These are phyloP conservation scores for Yoshiicerus persimilis DNA, from an alignment of 1,140 invertebrate species.

Conservation along the genomic window DNA sequence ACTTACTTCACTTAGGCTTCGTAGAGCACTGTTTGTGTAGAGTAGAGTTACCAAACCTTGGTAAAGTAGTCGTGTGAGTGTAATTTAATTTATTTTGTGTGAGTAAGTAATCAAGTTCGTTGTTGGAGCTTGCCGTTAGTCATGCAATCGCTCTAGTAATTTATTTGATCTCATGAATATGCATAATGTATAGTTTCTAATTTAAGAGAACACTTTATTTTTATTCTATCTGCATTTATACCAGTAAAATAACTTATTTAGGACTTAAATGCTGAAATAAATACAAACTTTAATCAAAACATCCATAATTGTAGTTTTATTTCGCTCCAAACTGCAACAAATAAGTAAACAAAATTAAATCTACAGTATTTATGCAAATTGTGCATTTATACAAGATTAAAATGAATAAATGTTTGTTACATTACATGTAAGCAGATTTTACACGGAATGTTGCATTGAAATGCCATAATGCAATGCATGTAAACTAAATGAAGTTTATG, in stretches of 20 bases:
- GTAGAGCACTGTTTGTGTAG: not conserved
- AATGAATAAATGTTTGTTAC: not conserved
- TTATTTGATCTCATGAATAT: slow-evolving; percentile 23
- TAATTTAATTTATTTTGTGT: slow-evolving; percentile 22
- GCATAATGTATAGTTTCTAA: not conserved
- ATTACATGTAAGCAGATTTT: not conserved
- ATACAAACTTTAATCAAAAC: not conserved
- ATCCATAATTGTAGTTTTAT: not conserved
- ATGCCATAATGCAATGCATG: not conserved
- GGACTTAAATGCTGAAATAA: not conserved
- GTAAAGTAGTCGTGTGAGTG: not conserved
- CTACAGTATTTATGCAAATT: not conserved
- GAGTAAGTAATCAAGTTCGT: slow-evolving; percentile 1
- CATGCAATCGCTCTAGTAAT: slow-evolving; percentile 1
- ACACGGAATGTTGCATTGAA: not conserved
- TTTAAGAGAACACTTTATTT: not conserved
- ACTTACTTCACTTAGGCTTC: not conserved
- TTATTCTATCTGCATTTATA: not conserved
- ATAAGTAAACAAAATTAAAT: not conserved
- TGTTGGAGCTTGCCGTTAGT: not conserved
- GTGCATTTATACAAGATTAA: not conserved
- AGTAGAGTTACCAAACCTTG: not conserved
- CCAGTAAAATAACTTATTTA: not conserved
- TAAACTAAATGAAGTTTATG: not conserved
- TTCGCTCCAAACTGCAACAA: not conserved